phyloP scores from a whole-genome alignment of 2,888 invertebrate species.

The Microctonus brassicae region DNA sequence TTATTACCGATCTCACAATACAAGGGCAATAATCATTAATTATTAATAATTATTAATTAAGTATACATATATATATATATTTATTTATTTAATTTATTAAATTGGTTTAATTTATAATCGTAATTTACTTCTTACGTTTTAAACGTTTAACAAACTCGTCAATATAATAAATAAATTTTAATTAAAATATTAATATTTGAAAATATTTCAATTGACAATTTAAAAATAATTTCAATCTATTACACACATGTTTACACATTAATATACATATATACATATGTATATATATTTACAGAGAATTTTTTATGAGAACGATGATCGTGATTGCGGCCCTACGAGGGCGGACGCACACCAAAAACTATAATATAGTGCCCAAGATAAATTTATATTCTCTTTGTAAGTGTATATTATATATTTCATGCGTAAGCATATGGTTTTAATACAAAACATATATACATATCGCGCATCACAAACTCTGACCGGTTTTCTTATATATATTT shows the following conservation, averaged over 20 bases:
- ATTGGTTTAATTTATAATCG: too few species aligned
- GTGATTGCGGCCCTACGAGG: slow-evolving; percentile 54
- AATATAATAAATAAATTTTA: too few species aligned
- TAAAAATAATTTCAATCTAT: background rate
- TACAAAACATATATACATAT: slow-evolving; percentile 3
- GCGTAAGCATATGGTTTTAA: slow-evolving; percentile 40
- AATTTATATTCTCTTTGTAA: slow-evolving; percentile 50
- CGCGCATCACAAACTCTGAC: slow-evolving; percentile 45
- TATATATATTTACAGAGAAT: slow-evolving; percentile 35
- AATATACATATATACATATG: background rate
- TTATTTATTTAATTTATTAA: too few species aligned
- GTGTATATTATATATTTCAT: slow-evolving; percentile 40
- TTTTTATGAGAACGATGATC: slow-evolving; percentile 36
- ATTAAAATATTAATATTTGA: too few species aligned
- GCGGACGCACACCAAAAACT: slow-evolving; percentile 58
- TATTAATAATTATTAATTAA: too few species aligned
- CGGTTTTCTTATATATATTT: slow-evolving; percentile 54
- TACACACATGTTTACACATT: background rate
- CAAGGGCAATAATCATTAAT: too few species aligned
- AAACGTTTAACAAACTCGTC: too few species aligned
- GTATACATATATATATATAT: too few species aligned
- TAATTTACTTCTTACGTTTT: too few species aligned
- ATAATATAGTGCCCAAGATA: slow-evolving; percentile 59
- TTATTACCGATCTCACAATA: too few species aligned
- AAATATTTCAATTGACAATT: too few species aligned